These are phyloP conservation scores for Campoletis raptor DNA, from an alignment of 2,888 invertebrate genomes.

Conservation along the genomic window DNA sequence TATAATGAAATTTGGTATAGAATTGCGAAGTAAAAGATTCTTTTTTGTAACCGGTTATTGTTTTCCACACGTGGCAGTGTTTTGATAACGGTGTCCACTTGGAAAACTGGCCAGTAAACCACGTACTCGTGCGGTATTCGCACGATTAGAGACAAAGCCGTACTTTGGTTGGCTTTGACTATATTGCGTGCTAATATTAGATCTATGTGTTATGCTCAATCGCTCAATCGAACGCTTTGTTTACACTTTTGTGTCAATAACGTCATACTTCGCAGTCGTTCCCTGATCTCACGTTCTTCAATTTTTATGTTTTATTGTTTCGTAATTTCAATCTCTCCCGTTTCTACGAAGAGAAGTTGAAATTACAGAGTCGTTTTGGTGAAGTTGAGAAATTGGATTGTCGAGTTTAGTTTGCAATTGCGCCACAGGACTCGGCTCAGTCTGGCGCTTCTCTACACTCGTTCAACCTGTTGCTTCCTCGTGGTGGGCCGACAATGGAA, in stretches of 20 bases:
- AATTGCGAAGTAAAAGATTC: background rate
- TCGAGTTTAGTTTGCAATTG: background rate
- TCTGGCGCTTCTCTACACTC: background rate
- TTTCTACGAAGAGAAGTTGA: background rate
- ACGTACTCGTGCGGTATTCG: background rate
- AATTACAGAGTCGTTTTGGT: background rate
- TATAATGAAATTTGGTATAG: background rate
- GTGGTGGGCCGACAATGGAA: background rate
- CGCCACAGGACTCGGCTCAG: background rate
- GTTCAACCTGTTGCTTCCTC: conserved; percentile 44
- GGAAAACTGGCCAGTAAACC: background rate
- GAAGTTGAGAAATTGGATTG: background rate
- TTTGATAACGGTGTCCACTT: background rate
- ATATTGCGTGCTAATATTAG: background rate
- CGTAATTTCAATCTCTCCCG: background rate
- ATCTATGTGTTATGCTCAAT: background rate
- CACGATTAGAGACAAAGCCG: background rate
- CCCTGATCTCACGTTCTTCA: background rate
- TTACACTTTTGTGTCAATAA: background rate
- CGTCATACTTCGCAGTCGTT: background rate
- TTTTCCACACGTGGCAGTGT: background rate
- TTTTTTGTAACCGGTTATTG: background rate
- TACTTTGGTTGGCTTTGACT: background rate
- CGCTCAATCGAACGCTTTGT: background rate
- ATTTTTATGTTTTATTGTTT: background rate